Evolutionary conservation across 2,888 invertebrate genomes (phyloP), one percentile per base, ranked within the genome.

Genomic region (Lasioglossum figueresi): DNA sequence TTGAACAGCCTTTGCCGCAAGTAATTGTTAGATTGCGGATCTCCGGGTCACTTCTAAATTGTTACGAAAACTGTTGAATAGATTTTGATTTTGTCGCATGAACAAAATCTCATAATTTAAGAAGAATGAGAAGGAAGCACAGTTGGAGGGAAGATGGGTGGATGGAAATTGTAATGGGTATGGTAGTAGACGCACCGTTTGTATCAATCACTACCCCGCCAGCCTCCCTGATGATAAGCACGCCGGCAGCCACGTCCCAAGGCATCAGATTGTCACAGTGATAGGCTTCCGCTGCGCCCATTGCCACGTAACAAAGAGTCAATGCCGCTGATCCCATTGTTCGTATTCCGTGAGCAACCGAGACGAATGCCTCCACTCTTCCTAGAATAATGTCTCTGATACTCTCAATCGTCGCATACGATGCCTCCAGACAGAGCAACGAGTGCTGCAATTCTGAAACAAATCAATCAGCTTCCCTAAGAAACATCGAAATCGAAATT

Each of bases 201-300:
- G 97, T 96, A 92, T 97, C 97, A 74, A 96, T 95, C n/a, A 97
- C 96, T 76, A 95, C 94, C 31, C 98, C 98, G 14, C 98, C 98
- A 75, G 98, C 98, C 95, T 98, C 98, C 71, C 95, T 95, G 34
- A 98, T 95, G 88, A 98, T 97, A 45, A 98, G 94, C 56, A 96
- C 96, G 6, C 97, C 97, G 5, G 97, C 98, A 48, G 97, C 97
- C 34, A 97, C 96, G 93, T 98, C 98, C 98, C 98, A 98, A n/a
- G 97, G 96, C 93, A 97, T 96, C 68, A 98, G 95, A 86, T 97
- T 97, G 92, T 97, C 97, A 88, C 97, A 97, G 89, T 96, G 97
- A 94, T 97, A 98, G 52, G 96, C 96, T 92, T 97, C 97, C 56
- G 96, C 95, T 77, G 95, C 95, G 0, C 98, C 98, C 90, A 96